These are phyloP conservation scores for Morelia viridis DNA, from an alignment of 2,797 vertebrate genomes.

Conservation along the genomic window DNA sequence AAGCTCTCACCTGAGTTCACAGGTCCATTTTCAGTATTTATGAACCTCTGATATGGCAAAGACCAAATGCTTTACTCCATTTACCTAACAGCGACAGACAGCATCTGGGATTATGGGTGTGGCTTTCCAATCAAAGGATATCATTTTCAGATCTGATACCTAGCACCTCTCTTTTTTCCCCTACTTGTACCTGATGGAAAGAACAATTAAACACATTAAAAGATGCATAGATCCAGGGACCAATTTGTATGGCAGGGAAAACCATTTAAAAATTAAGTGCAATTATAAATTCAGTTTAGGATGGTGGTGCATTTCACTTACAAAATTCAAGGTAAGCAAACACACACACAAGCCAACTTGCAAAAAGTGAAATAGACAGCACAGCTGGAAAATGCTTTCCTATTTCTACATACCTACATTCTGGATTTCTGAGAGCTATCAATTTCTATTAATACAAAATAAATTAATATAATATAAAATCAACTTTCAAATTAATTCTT, in stretches of 20 bases:
- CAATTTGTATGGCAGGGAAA: background rate
- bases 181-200: background rate
- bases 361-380: background rate
- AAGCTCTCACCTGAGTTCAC: background rate
- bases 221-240: constrained; percentile 9
- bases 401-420: background rate
- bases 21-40: background rate
- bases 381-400: background rate
- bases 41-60: background rate
- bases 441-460: background rate
- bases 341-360: background rate
- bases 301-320: constrained; percentile 50
- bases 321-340: background rate
- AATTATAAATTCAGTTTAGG: constrained; percentile 14
- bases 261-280: constrained; percentile 39
- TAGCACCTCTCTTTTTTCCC: background rate
- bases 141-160: background rate
- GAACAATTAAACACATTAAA: constrained; percentile 37
- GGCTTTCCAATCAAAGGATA: background rate
- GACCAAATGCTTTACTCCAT: background rate
- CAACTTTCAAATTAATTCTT: constrained; percentile 28
- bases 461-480: background rate
- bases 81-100: background rate
- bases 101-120: background rate
- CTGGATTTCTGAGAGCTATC: background rate